Conservation (phyloP, 1,140 invertebrate species). For the Micrasema minimum region DNA sequence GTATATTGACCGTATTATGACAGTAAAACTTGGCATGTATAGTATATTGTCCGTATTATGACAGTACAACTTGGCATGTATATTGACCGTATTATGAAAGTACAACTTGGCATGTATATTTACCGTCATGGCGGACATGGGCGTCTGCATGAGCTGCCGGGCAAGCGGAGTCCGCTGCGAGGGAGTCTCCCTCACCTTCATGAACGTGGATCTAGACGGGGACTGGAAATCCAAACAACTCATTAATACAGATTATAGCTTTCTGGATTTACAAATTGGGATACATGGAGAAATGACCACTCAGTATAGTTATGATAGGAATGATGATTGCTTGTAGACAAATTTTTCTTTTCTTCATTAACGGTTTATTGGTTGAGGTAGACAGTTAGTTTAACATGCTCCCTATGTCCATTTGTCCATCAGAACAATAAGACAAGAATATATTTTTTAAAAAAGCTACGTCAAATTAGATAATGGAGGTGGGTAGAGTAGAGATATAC, state of each 20-base stretch:
- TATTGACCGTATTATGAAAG: no score
- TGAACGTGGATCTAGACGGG: neutral
- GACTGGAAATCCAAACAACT: slow-evolving; percentile 11
- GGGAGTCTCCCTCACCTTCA: slow-evolving; percentile 26
- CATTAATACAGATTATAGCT: neutral
- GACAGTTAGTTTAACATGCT: neutral
- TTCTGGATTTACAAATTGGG: neutral
- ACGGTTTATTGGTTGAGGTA: neutral
- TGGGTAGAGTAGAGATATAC: no score
- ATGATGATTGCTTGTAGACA: neutral
- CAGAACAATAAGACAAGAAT: no score
- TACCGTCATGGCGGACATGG: slow-evolving; percentile 42
- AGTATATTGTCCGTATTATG: no score
- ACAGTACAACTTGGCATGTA: no score
- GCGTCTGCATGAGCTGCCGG: slow-evolving; percentile 19
- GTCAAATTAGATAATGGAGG: no score
- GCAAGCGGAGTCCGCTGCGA: slow-evolving; percentile 32
- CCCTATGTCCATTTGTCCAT: neutral
- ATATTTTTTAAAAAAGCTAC: no score
- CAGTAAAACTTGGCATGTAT: no score
- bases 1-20: no score
- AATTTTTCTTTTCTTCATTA: neutral
- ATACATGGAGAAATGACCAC: neutral
- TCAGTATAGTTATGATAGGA: neutral
- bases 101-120: no score